Percentiles rank a stretch among this genome's conserved stretches.
Conservation (phyloP, 2,113 vertebrate species). For the Cochlearius cochlearius region DNA sequence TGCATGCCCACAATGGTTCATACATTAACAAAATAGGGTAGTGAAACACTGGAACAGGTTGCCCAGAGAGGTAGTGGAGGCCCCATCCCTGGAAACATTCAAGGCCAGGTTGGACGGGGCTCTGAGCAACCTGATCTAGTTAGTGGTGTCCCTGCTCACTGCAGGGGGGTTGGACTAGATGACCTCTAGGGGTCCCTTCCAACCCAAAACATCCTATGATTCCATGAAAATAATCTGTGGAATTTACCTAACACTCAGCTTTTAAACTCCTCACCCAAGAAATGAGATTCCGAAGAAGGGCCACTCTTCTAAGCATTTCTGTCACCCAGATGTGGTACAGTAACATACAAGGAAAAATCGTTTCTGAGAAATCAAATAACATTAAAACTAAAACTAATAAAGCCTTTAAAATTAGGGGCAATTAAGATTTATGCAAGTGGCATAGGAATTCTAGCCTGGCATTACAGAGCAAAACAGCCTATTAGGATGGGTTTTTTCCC, state of each 20-base stretch:
- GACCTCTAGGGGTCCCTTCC: no score
- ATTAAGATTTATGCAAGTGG: not conserved
- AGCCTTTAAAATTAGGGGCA: not conserved
- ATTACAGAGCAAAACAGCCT: not conserved
- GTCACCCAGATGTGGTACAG: not conserved
- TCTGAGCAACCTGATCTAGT: no score
- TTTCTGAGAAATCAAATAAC: conserved; percentile 13
- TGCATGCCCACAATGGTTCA: not conserved
- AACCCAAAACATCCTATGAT: no score
- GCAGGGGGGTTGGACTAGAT: no score
- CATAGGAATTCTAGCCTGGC: not conserved
- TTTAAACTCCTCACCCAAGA: not conserved
- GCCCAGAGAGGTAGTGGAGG: no score
- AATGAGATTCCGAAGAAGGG: not conserved
- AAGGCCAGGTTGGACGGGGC: no score
- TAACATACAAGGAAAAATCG: not conserved
- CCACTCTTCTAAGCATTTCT: not conserved
- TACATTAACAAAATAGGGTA: not conserved
- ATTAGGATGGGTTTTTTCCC: not conserved
- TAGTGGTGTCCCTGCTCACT: no score
- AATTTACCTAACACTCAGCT: not conserved
- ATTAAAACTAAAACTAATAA: conserved; percentile 8
- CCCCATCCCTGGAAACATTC: no score
- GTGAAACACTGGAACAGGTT: no score
- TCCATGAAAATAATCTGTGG: not conserved